phyloP scores from a whole-genome alignment of 2,888 invertebrate genomes.

The Ashinkailepas kermadecensis region DNA sequence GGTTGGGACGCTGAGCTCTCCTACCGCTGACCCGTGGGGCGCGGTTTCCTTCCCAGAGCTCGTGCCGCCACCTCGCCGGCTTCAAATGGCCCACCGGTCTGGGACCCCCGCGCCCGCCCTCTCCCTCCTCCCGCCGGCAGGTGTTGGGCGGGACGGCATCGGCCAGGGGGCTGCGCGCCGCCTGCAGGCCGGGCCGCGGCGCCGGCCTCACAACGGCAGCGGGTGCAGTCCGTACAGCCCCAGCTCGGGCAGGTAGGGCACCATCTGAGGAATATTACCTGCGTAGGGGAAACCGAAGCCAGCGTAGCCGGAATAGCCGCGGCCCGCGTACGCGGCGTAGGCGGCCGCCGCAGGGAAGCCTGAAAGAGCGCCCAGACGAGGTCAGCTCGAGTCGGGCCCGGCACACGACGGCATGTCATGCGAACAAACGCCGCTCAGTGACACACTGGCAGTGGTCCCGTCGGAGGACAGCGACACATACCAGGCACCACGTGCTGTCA shows the following conservation, averaged over 20 bases:
- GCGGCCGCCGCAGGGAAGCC: constrained; percentile 85
- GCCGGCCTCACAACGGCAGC: constrained; percentile 62
- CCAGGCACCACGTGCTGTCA: too few relatives aligned
- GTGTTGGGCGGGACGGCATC: constrained; percentile 65
- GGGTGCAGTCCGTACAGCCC: constrained; percentile 58
- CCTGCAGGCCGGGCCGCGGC: constrained; percentile 56
- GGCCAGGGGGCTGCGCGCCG: constrained; percentile 47
- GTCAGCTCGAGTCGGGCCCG: constrained; percentile 5
- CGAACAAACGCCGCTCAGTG: background rate
- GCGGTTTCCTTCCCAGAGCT: too few relatives aligned
- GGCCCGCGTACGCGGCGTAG: constrained; percentile 91
- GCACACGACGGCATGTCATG: background rate
- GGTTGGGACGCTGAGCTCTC: too few relatives aligned
- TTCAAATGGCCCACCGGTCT: too few relatives aligned
- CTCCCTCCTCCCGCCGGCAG: background rate
- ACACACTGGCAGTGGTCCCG: too few relatives aligned
- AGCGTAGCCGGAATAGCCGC: constrained; percentile 94
- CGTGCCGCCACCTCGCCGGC: too few relatives aligned
- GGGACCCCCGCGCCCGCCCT: too few relatives aligned
- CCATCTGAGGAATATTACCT: constrained; percentile 64
- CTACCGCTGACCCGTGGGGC: too few relatives aligned
- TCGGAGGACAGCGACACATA: too few relatives aligned
- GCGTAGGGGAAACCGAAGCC: constrained; percentile 96
- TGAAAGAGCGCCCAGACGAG: constrained; percentile 43
- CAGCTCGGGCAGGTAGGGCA: constrained; percentile 41